phyloP scores from a whole-genome alignment of 2,797 vertebrate species.

The Amazona ochrocephala region DNA sequence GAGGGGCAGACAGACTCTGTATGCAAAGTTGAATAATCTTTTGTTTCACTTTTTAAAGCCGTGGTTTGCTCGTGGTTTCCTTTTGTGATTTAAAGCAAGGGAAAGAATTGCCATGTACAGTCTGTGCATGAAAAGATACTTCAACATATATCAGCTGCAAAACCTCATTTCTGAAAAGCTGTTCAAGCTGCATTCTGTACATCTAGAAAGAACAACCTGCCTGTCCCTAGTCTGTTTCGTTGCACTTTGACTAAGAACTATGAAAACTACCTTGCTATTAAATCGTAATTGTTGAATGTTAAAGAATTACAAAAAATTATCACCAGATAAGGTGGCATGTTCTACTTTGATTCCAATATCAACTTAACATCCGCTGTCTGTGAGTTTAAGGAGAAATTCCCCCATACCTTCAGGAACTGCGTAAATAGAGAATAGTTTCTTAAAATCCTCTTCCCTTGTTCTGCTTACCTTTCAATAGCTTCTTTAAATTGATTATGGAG shows the following conservation, averaged over 20 bases:
- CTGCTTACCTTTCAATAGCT: neutral
- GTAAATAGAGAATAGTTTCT: neutral
- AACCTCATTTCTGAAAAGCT: conserved; percentile 31
- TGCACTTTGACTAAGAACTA: neutral
- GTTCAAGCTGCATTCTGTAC: neutral
- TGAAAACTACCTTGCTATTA: neutral
- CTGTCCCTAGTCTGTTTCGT: neutral
- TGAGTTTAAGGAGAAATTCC: neutral
- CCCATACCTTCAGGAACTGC: neutral
- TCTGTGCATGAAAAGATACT: conserved; percentile 35
- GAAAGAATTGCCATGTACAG: neutral
- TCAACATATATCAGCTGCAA: neutral
- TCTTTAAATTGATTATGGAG: neutral
- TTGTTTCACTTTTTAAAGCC: conserved; percentile 55
- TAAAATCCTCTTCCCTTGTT: neutral
- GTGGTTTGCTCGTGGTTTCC: conserved; percentile 36
- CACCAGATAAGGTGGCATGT: neutral
- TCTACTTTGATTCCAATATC: neutral
- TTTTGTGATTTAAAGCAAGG: conserved; percentile 54
- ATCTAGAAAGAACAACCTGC: conserved; percentile 28
- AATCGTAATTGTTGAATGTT: neutral
- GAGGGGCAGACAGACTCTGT: neutral
- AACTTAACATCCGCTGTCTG: neutral
- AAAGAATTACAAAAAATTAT: neutral
- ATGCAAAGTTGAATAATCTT: conserved; percentile 37